Evolutionary conservation across 1,140 invertebrate species (phyloP), one percentile per base, ranked within the genome.

Genomic region (Drosophila varians): DNA sequence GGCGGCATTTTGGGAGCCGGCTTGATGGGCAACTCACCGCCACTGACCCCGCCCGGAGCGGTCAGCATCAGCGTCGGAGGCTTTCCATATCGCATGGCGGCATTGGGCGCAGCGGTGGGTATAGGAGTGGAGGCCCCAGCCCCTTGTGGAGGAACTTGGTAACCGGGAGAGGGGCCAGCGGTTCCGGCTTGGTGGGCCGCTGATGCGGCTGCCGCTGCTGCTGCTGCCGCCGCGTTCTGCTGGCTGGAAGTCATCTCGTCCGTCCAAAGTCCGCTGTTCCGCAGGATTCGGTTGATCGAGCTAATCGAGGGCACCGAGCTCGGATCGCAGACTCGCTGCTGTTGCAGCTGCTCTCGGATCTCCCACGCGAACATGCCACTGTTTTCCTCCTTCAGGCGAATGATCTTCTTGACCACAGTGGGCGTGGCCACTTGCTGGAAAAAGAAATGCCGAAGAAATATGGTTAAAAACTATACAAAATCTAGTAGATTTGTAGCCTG

Each of bases 361-460:
- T 98, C 97, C 96, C 96, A 98, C 8, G 96, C 96, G 82, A 98
- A 98, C 94, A 98, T 96, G 4, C 96, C 96, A 0, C 97, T 96
- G 90, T 98, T 97, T 89, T 98, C 97, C 82, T 97, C 96, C 89
- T 98, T 98, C 83, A 97, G 94, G 3, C 96, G 94, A 11, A 98
- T 93, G 66, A 98, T 98, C 92, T 97, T 97, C 92, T 97, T 96
- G 1, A 98, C 97, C 0, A 98, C 96, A 0, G 96, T 96, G 9
- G 97, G 97, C 14, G 97, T 98, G 46, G 97, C 96, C 47, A 98
- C 96, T 96, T 98, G 96, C 96, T 97, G 94, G 53, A 94, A 94
- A 2, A 61, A 94, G 94, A 49, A 7, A 43, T 1, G 34, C 9
- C 38, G n/a, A 12, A 38, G 36, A 45, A 46, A 48, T 48, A 48